Conservation (phyloP, 2,797 vertebrate species). For the Enteromius argenteus region DNA sequence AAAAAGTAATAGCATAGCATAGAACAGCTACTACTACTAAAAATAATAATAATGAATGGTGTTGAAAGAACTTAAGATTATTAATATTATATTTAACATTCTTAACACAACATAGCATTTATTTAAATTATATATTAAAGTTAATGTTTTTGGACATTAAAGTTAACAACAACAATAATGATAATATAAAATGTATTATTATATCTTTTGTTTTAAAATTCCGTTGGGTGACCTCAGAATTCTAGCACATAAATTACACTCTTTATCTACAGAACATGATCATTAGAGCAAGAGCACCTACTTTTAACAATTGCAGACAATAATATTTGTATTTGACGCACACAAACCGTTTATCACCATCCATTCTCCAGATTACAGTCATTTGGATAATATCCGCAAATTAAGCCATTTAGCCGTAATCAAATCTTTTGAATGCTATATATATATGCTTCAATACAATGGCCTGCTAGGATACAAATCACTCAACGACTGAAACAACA, state of each 20-base stretch:
- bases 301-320: background rate
- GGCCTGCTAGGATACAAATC: conserved; percentile 58
- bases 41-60: background rate
- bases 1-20: too few relatives aligned
- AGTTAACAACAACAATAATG: too few relatives aligned
- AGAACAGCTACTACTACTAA: background rate
- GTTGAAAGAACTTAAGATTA: background rate
- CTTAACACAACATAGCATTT: too few relatives aligned
- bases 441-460: conserved; percentile 70
- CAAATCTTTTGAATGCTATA: conserved; percentile 47
- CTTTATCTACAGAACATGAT: conserved; percentile 1
- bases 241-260: background rate
- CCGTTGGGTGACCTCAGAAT: background rate
- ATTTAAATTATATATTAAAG: background rate
- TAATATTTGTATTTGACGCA: conserved; percentile 21
- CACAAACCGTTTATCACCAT: conserved; percentile 8
- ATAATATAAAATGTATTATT: background rate
- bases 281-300: background rate
- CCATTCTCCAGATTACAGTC: conserved; percentile 42
- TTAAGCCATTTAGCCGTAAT: conserved; percentile 54
- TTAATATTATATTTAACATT: background rate
- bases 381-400: conserved; percentile 49
- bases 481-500: conserved; percentile 14
- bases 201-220: background rate
- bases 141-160: background rate